Evolutionary conservation across 2,113 vertebrate species (phyloP).

Genomic region (Heterotis niloticus): DNA sequence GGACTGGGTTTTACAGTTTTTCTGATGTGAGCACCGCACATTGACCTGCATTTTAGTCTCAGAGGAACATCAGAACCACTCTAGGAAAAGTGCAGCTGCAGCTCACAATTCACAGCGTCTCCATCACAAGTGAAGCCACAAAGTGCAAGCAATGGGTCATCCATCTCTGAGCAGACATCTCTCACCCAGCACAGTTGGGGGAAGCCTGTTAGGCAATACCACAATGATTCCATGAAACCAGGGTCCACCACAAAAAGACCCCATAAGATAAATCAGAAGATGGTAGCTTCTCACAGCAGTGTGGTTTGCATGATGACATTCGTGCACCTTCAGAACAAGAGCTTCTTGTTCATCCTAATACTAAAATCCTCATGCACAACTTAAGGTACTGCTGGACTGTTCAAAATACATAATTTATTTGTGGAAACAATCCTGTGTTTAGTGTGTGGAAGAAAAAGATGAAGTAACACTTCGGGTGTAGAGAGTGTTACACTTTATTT

Average conservation of each 20-base stretch:
- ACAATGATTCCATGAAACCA: not conserved
- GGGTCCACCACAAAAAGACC: too few relatives aligned
- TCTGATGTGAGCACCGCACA: not conserved
- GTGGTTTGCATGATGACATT: not conserved
- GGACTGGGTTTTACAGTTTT: conserved; percentile 1
- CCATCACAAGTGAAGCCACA: not conserved
- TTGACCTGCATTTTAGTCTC: not conserved
- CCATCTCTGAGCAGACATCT: conserved; percentile 6
- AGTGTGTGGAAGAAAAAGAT: too few relatives aligned
- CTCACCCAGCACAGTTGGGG: not conserved
- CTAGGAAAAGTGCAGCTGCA: not conserved
- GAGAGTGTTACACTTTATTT: too few relatives aligned
- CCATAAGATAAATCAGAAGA: too few relatives aligned
- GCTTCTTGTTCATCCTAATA: not conserved
- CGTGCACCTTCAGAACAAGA: not conserved
- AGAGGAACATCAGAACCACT: not conserved
- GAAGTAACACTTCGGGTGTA: too few relatives aligned
- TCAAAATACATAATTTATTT: too few relatives aligned
- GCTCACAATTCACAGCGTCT: conserved; percentile 15
- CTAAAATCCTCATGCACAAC: not conserved
- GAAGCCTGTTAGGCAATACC: not conserved
- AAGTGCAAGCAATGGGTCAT: not conserved
- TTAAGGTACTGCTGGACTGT: not conserved
- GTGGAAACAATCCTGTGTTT: too few relatives aligned
- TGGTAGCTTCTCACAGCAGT: not conserved